Percentiles rank a stretch among this genome's conserved stretches.
phyloP scores from a whole-genome alignment of 2,113 vertebrate genomes.

The Machaerirhynchus nigripectus region DNA sequence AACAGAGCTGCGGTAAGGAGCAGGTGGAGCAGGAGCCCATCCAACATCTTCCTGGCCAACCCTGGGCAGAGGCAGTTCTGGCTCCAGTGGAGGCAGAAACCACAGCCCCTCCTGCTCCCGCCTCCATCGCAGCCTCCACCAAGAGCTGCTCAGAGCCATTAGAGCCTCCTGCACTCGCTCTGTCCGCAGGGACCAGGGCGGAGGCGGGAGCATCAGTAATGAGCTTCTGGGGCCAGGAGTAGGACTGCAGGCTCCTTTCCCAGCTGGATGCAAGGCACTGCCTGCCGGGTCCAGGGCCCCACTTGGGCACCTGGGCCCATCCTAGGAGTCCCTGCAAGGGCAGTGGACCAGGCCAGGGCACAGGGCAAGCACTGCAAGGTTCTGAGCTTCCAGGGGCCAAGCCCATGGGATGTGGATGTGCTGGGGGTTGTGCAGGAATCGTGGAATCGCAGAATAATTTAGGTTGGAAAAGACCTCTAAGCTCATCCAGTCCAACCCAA shows the following conservation, averaged over 20 bases:
- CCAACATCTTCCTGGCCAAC: neutral
- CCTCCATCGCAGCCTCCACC: slow-evolving; percentile 33
- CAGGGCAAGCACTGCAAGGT: fast-evolving
- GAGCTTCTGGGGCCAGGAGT: neutral
- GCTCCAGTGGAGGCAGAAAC: slow-evolving; percentile 12
- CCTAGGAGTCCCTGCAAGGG: fast-evolving
- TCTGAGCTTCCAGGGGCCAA: neutral
- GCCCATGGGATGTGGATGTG: neutral
- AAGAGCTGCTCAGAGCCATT: slow-evolving; percentile 22
- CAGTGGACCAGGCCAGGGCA: neutral
- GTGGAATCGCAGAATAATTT: neutral
- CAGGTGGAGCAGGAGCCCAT: neutral
- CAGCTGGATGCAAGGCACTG: fast-evolving
- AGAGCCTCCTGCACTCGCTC: slow-evolving; percentile 37
- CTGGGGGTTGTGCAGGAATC: neutral
- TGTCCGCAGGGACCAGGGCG: neutral
- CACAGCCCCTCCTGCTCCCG: slow-evolving; percentile 49
- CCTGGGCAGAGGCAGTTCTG: neutral
- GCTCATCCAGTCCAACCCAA: neutral
- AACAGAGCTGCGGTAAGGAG: neutral
- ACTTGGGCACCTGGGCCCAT: fast-evolving
- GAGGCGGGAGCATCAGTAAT: neutral
- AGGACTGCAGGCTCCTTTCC: neutral
- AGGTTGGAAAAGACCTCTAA: neutral
- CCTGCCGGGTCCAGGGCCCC: fast-evolving